A percentile compares a stretch with the other conserved stretches of the same genome.
These are phyloP conservation scores for Channa maculata DNA, from an alignment of 2,113 vertebrate genomes.

Conservation along the genomic window DNA sequence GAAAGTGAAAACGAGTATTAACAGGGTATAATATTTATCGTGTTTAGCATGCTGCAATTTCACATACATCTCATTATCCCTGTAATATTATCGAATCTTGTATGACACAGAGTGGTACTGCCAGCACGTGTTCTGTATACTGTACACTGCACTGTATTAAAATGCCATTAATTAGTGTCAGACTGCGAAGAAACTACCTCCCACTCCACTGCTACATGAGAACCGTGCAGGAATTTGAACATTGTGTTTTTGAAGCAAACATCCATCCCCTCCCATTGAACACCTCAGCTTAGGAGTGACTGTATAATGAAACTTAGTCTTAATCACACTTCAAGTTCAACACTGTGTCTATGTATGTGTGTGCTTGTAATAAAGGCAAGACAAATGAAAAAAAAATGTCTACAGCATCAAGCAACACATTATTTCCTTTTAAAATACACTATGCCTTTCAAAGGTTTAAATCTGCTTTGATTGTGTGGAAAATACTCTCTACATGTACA, in stretches of 20 bases:
- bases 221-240: slow-evolving; percentile 37
- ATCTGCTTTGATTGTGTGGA: slow-evolving; percentile 32
- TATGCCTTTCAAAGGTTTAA: not conserved
- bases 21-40: not conserved
- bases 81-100: not conserved
- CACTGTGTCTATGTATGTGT: not conserved
- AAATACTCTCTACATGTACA: slow-evolving; percentile 39
- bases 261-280: no score
- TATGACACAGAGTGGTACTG: not conserved
- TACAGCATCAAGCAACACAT: not conserved
- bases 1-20: slow-evolving; percentile 32
- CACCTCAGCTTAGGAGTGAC: slow-evolving; percentile 3
- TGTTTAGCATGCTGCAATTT: not conserved
- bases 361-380: not conserved
- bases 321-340: no score
- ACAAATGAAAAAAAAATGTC: no score
- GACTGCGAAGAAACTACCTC: slow-evolving; percentile 24
- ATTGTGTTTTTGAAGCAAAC: slow-evolving; percentile 23
- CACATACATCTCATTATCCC: not conserved
- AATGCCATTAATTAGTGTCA: slow-evolving; percentile 43
- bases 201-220: slow-evolving; percentile 21
- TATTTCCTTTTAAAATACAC: slow-evolving; percentile 3
- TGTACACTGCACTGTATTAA: slow-evolving; percentile 5
- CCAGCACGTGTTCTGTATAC: not conserved
- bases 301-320: not conserved